Conservation (phyloP, 2,113 vertebrate genomes). For the Oryzias melastigma region DNA sequence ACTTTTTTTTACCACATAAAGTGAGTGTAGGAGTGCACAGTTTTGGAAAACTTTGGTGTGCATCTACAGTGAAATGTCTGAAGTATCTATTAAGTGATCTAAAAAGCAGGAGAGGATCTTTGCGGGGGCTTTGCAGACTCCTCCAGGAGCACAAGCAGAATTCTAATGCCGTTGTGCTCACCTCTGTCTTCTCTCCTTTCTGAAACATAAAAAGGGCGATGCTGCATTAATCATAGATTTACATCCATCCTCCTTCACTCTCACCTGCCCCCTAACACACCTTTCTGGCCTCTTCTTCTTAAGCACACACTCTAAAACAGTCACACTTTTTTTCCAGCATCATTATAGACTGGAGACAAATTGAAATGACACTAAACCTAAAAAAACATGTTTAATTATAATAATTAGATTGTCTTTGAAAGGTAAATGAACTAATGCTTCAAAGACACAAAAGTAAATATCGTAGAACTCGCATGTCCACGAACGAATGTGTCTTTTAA, state of each 20-base stretch:
- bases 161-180: slow-evolving; percentile 71
- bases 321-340: slow-evolving; percentile 3
- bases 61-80: slow-evolving; percentile 47
- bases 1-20: slow-evolving; percentile 1
- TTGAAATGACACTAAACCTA: slow-evolving; percentile 29
- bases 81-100: slow-evolving; percentile 53
- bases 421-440: slow-evolving; percentile 25
- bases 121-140: slow-evolving; percentile 55
- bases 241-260: slow-evolving; percentile 47
- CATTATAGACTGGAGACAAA: slow-evolving; percentile 34
- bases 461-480: slow-evolving; percentile 31
- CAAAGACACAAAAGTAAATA: slow-evolving; percentile 17
- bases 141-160: slow-evolving; percentile 66
- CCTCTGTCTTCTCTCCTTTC: slow-evolving; percentile 61
- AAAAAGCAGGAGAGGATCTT: slow-evolving; percentile 59
- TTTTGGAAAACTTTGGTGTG: slow-evolving; percentile 40
- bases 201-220: slow-evolving; percentile 76
- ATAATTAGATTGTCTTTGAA: slow-evolving; percentile 17
- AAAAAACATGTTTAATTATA: slow-evolving; percentile 21
- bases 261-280: slow-evolving; percentile 38
- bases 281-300: slow-evolving; percentile 1
- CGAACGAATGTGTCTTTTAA: slow-evolving; percentile 38
- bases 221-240: slow-evolving; percentile 76
- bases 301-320: background rate
- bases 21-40: background rate